Conservation (phyloP, 2,888 invertebrate genomes). For the Hirudinaria manillensis region DNA sequence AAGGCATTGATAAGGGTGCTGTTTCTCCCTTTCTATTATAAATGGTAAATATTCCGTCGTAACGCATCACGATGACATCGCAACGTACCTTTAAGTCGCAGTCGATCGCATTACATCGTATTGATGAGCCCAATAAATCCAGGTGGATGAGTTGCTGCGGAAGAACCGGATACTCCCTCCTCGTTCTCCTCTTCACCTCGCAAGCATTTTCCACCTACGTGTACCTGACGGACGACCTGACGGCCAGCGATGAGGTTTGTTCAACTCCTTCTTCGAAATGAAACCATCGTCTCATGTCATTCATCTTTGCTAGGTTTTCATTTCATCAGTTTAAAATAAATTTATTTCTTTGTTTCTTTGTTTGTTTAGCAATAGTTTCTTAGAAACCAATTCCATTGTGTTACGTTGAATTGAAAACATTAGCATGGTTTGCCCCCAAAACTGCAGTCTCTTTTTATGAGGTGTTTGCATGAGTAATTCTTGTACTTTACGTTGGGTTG, state of each 20-base stretch:
- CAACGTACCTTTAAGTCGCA: no score
- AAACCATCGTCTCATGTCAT: background rate
- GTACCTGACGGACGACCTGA: constrained; percentile 23
- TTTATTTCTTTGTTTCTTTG: no score
- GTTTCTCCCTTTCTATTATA: constrained; percentile 74
- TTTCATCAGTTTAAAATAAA: no score
- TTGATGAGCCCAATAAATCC: background rate
- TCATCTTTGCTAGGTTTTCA: background rate
- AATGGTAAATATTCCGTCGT: constrained; percentile 67
- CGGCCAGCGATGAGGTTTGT: constrained; percentile 12
- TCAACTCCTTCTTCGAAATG: background rate
- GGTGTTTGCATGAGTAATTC: no score
- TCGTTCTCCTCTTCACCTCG: constrained; percentile 26
- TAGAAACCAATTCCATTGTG: no score
- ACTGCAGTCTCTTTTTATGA: no score
- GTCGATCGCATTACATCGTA: no score
- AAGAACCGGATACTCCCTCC: constrained; percentile 9
- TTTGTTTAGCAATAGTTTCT: no score
- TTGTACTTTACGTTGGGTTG: no score
- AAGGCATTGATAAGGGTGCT: constrained; percentile 74
- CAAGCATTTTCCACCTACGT: constrained; percentile 22
- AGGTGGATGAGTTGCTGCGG: constrained; percentile 32
- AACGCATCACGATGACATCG: no score
- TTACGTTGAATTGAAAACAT: no score
- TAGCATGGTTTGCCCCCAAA: no score